Conservation (phyloP, 2,113 vertebrate species). For the Xenotilapia longispinis region DNA sequence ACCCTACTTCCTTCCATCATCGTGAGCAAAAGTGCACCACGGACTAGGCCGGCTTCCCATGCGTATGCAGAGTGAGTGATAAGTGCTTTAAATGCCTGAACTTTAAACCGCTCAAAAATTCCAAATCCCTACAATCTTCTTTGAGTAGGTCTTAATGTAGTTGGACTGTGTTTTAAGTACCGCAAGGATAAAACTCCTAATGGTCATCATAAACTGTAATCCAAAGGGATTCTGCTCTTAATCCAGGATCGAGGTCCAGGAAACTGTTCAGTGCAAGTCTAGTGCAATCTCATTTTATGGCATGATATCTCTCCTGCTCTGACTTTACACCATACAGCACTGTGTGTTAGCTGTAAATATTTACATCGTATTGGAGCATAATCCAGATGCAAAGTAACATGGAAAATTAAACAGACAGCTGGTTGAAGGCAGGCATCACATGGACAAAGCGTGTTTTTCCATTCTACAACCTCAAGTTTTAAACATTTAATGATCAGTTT, state of each 20-base stretch:
- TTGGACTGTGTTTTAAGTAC: slow-evolving; percentile 64
- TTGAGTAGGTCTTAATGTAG: slow-evolving; percentile 57
- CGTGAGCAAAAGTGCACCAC: slow-evolving; percentile 12
- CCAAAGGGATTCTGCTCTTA: slow-evolving; percentile 58
- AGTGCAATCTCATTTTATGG: slow-evolving; percentile 48
- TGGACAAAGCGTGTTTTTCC: not conserved
- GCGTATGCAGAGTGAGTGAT: slow-evolving; percentile 39
- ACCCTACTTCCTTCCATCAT: slow-evolving; percentile 37
- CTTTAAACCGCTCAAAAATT: slow-evolving; percentile 56
- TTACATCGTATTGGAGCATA: not conserved
- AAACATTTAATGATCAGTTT: not conserved
- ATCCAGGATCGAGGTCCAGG: slow-evolving; percentile 51
- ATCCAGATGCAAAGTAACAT: not conserved
- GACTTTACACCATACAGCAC: not conserved
- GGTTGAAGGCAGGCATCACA: slow-evolving; percentile 2
- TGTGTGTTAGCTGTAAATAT: slow-evolving; percentile 32
- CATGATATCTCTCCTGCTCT: not conserved
- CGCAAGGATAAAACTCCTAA: slow-evolving; percentile 61
- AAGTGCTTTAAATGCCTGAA: slow-evolving; percentile 59
- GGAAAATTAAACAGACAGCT: slow-evolving; percentile 25
- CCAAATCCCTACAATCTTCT: slow-evolving; percentile 65
- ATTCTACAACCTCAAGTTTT: not conserved
- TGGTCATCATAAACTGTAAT: slow-evolving; percentile 70
- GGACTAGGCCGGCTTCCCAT: slow-evolving; percentile 1
- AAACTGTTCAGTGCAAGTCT: slow-evolving; percentile 40